phyloP scores from a whole-genome alignment of 2,113 vertebrate genomes.

The Merops nubicus region DNA sequence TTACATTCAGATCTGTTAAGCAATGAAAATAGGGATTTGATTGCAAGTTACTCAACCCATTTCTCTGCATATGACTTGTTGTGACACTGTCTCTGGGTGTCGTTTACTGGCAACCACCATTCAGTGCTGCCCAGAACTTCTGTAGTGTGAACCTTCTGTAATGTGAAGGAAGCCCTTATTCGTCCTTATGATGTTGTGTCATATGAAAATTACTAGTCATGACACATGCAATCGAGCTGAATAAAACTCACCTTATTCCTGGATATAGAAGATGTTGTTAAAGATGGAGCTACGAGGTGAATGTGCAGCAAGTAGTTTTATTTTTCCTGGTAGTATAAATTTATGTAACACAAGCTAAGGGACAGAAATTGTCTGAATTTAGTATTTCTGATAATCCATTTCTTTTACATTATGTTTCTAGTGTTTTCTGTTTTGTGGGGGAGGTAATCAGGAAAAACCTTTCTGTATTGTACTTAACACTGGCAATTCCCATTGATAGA shows the following conservation, averaged over 20 bases:
- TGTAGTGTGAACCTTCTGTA: neutral
- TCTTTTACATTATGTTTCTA: neutral
- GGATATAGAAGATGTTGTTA: neutral
- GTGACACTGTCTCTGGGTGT: neutral
- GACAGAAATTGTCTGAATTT: neutral
- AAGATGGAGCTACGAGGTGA: neutral
- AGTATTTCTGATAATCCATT: neutral
- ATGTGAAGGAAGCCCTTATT: neutral
- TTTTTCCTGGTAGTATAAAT: neutral
- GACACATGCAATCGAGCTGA: neutral
- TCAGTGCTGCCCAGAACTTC: neutral
- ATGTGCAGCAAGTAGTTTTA: neutral
- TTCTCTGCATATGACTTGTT: neutral
- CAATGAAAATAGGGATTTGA: neutral
- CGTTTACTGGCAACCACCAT: neutral
- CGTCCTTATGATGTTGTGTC: accelerated
- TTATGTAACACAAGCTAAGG: neutral
- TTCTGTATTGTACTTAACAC: neutral
- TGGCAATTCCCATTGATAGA: neutral
- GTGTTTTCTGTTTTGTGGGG: neutral
- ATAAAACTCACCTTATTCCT: neutral
- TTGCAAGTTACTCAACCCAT: neutral
- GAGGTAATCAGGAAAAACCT: neutral
- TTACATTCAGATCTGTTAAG: neutral
- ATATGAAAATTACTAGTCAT: neutral